Base-by-base conservation (phyloP, 2,888 invertebrate species). In the Ectropis crepuscularia region DNA sequence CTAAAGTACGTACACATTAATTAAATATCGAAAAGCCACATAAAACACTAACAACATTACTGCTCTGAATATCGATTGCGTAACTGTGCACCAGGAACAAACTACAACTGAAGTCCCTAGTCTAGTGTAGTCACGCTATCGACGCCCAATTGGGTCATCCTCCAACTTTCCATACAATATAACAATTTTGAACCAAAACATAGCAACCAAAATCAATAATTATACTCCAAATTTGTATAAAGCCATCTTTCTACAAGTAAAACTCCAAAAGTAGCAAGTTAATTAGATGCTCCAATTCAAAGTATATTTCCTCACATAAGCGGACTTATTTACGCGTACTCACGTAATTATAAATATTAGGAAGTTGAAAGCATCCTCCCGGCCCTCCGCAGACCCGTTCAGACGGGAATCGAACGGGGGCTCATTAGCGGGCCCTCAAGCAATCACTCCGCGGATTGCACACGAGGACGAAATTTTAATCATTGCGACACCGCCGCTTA, bases 391-490 rank as follows among this genome's bases (percentile, higher is more conserved):
- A 28, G 16, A 28, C 41, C 43, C 11, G 10, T 16, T 42, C 48
- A n/a, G n/a, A n/a, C 10, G 16, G 38, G 63, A 57, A 53, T 46
- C 42, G 46, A 37, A 51, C 37, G 42, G 39, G 45, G 53, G 47
- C 57, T 63, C 63, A 63, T 63, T 59, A 60, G 59, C 50, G 54
- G 38, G 10, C n/a, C 46, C 47, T 43, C 36, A 50, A 58, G 58
- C 58, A 58, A 63, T 63, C 57, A 58, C 63, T 53, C 58, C 36
- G 12, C 16, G 39, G 53, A 39, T 28, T 49, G 57, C 53, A 63
- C 63, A 58, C 58, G 60, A 60, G 49, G 53, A 65, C 53, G 45
- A 57, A 48, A 53, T 61, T 61, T 65, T 61, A 61, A 65, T 65
- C 53, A 65, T 53, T 53, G 55, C 60, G 64, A 63, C 63, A 63